Evolutionary conservation across 2,888 invertebrate species (phyloP), one percentile per base, ranked within the genome.

Genomic region (Lepeophtheirus nordmannii): DNA sequence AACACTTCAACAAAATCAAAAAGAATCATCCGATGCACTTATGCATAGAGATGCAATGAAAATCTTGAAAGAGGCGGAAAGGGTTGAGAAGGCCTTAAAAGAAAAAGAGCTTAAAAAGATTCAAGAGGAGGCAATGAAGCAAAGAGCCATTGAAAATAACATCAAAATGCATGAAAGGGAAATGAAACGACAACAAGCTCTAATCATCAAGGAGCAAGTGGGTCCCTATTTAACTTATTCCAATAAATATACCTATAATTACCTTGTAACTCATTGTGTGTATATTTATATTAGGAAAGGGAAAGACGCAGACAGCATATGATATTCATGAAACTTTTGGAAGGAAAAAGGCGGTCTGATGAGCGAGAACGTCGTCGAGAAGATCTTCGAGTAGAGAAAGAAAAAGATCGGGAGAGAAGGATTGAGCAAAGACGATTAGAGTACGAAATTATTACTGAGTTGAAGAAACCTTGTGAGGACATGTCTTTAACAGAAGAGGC

Each of bases 171-270:
- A 91, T 92, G 78, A 77, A 77, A 83, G 89, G 75, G 90, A 92
- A 79, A 77, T 30, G 30, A 90, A 91, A 78, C 80, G 89, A 73
- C 89, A 91, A 74, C 90, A 91, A 75, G 85, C 88, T 63, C 85
- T 88, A 70, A 81, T 90, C 74, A 79, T 89, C 71, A 90, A 90
- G 79, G 90, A 91, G 79, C 91, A 91, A 87, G 90, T 90, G 81
- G 80, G 80, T 22, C 65, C 67, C 20, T 60, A 20, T 40, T 17
- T 14, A 14, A 3, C 58, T 20, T 23, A 20, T 58, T 57, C 22
- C 17, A 20, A 39, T 20, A 56, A 56, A 20, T 58, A 38, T 10
- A 37, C 39, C 40, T 60, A 46, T 65, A 41, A 67, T 39, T 58
- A 56, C 41, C 20, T 65, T n/a, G 12, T 30, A 37, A 46, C 56